Base-by-base conservation (phyloP, 1,140 invertebrate species). In the Copidosoma floridanum region DNA sequence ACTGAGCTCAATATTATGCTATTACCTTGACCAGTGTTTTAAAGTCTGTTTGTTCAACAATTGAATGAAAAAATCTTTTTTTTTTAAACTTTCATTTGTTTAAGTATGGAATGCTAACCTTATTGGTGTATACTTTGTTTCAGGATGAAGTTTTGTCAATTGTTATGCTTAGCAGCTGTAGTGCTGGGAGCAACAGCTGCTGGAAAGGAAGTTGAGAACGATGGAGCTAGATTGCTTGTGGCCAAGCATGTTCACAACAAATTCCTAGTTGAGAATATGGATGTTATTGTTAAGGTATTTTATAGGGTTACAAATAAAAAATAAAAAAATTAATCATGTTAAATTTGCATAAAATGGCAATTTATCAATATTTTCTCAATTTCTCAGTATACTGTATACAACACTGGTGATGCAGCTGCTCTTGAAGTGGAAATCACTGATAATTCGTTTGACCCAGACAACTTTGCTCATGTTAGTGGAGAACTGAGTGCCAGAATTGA, bases 191-290 rank as follows among this genome's bases (percentile, higher is more conserved):
- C 76, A 10, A 72, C 74, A 14, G 75, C 76, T 40, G 71, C 76
- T 37, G 81, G 84, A 35, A 88, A 90, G 53, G 89, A 91, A 67
- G 86, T 87, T 64, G 83, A 83, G 27, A 64, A 52, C 7, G 66
- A 67, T 58, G 82, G 84, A 50, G 90, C 92, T 16, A 84, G 86
- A 65, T 77, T 94, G 41, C 78, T 94, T 47, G 86, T 93, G 14
- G 91, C 90, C 3, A 94, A 94, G 81, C 90, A 93, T 80, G 89
- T 99, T 70, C 83, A 98, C n/a, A 99, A 98, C 72, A 95, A 93
- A 82, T 99, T 98, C 77, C 82, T 99, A 51, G 96, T 99, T n/a
- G 96, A 99, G 84, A 90, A 92, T 73, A 94, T 95, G 88, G 97
- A 99, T 77, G 89, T 98, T 68, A 85, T 98, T 67, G 89, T 99